Evolutionary conservation across 2,113 vertebrate genomes (phyloP).

Genomic region (Strigops habroptila): DNA sequence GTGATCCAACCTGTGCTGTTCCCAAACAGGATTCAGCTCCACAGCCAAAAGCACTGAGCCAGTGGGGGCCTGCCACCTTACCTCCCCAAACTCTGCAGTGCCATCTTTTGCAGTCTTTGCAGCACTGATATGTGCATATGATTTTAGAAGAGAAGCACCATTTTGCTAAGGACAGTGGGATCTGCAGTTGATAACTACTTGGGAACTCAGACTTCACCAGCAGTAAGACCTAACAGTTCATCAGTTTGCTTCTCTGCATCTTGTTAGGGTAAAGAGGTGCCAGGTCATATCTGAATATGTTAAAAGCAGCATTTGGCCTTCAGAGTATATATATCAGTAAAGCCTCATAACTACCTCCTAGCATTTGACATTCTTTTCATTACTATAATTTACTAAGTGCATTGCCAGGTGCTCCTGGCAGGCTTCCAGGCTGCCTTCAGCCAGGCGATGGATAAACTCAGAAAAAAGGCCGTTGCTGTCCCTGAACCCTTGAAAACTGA

Average conservation of each 20-base stretch:
- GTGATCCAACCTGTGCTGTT: rapidly evolving
- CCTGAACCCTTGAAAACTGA: background rate
- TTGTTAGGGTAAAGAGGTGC: background rate
- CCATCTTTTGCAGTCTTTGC: background rate
- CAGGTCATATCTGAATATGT: background rate
- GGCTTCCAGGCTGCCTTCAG: constrained; percentile 4
- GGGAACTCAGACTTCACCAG: background rate
- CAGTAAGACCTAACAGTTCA: background rate
- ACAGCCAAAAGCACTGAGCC: background rate
- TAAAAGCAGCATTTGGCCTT: constrained; percentile 32
- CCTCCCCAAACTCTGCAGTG: background rate
- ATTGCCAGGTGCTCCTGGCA: constrained; percentile 43
- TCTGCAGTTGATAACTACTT: background rate
- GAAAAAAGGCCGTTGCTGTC: background rate
- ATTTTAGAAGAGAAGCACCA: background rate
- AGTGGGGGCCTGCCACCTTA: rapidly evolving
- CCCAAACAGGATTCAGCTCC: background rate
- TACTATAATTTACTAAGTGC: constrained; percentile 34
- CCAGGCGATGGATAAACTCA: background rate
- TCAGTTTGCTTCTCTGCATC: background rate
- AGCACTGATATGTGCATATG: rapidly evolving
- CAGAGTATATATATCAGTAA: background rate
- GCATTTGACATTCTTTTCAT: constrained; percentile 20
- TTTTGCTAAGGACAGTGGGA: background rate
- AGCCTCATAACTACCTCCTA: background rate